Percentiles rank a stretch among this genome's conserved stretches.
Conservation (phyloP, 2,113 vertebrate species). For the Nasalis larvatus region DNA sequence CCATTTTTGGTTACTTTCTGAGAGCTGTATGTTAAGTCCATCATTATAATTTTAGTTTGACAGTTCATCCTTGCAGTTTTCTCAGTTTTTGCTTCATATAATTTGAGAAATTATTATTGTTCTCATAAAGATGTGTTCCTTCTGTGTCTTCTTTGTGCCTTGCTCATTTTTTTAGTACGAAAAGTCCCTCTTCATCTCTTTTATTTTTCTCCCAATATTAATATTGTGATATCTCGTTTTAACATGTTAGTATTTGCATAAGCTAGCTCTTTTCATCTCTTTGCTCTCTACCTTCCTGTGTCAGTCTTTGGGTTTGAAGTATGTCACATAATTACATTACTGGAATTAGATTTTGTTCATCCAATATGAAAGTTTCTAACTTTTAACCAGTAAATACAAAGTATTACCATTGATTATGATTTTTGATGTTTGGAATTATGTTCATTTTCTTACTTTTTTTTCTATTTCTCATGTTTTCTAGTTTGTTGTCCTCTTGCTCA, state of each 20-base stretch:
- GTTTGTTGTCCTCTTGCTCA: neutral
- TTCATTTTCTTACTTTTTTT: neutral
- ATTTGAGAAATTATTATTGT: neutral
- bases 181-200: neutral
- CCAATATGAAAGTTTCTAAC: neutral
- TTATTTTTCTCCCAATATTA: neutral
- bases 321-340: neutral
- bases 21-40: neutral
- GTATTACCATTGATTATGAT: neutral
- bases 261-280: neutral
- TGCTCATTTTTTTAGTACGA: neutral
- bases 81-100: neutral
- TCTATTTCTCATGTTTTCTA: neutral
- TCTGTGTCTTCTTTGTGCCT: neutral
- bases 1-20: neutral
- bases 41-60: neutral
- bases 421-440: neutral
- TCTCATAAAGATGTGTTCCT: neutral
- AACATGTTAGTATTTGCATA: neutral
- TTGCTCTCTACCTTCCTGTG: neutral
- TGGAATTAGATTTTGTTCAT: neutral
- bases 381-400: slow-evolving; percentile 11
- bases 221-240: neutral
- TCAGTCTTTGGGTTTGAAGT: neutral
- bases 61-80: neutral